Evolutionary conservation across 1,140 invertebrate species (phyloP), one percentile per base, ranked within the genome.

Genomic region (Philaenus spumarius): DNA sequence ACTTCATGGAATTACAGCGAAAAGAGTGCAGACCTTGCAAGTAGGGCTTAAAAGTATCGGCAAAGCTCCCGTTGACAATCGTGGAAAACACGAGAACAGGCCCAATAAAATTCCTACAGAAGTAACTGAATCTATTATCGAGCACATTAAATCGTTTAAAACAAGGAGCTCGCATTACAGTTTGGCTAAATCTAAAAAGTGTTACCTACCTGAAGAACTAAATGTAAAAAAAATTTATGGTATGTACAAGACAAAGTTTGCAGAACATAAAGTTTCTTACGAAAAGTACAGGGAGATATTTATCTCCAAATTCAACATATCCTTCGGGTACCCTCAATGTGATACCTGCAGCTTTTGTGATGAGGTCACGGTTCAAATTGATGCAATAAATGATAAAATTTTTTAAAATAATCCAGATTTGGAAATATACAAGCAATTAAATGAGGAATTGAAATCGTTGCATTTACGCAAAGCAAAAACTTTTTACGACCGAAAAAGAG

Each of bases 211-310:
- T 0, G 45, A 62, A 34, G 58, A 51, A 26, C 40, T 63, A 30
- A 60, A 59, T 20, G 45, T 60, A 37, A 60, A 60, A 46, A 60
- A 60, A 55, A 55, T 63, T 37, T 48, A 47, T 5, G 57, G 22
- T 12, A 19, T 62, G 26, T 62, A 48, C 48, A 24, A 40, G 19
- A 34, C 48, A 35, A 59, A 59, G 46, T 15, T 55, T 1, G 6
- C 39, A 30, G 19, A 34, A 4, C 5, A 22, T 17, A 48, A 59
- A 55, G 53, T 59, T 50, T 55, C 51, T 11, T 62, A 59, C 30
- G 56, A 58, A 51, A 35, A 24, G 24, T 58, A 35, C 42, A 24
- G 30, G 15, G 12, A 39, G 1, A 37, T 39, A 15, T 35, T 51
- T 23, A 35, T 17, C 20, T 39, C 45, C 39, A 58, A 51, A 35